phyloP scores from a whole-genome alignment of 2,797 vertebrate genomes.

The Cryptoblepharus egeriae region DNA sequence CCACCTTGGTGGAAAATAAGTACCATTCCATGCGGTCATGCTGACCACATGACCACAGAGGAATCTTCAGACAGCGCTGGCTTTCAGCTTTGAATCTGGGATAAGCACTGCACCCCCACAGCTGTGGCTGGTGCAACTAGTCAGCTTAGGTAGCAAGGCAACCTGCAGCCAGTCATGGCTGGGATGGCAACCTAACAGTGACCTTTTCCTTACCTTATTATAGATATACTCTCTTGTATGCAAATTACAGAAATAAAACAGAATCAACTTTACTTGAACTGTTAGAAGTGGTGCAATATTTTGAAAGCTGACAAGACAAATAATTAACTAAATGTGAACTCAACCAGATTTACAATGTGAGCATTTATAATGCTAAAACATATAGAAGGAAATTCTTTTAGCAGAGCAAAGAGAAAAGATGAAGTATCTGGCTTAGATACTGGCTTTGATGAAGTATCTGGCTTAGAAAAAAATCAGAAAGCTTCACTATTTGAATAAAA shows the following conservation, averaged over 20 bases:
- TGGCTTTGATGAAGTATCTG: background rate
- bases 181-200: too few species aligned
- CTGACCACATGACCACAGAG: too few species aligned
- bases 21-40: too few species aligned
- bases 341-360: background rate
- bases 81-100: too few species aligned
- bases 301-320: background rate
- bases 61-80: too few species aligned
- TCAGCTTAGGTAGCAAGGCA: too few species aligned
- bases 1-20: too few species aligned
- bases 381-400: background rate
- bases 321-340: background rate
- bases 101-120: too few species aligned
- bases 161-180: too few species aligned
- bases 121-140: too few species aligned
- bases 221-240: background rate
- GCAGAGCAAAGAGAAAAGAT: background rate
- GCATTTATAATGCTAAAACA: background rate
- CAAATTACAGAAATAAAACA: background rate
- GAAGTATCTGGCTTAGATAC: background rate
- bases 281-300: background rate
- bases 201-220: too few species aligned
- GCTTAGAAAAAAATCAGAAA: background rate
- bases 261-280: background rate
- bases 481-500: background rate